These are phyloP conservation scores for Melanostoma mellinum DNA, from an alignment of 2,888 invertebrate genomes.

Conservation along the genomic window DNA sequence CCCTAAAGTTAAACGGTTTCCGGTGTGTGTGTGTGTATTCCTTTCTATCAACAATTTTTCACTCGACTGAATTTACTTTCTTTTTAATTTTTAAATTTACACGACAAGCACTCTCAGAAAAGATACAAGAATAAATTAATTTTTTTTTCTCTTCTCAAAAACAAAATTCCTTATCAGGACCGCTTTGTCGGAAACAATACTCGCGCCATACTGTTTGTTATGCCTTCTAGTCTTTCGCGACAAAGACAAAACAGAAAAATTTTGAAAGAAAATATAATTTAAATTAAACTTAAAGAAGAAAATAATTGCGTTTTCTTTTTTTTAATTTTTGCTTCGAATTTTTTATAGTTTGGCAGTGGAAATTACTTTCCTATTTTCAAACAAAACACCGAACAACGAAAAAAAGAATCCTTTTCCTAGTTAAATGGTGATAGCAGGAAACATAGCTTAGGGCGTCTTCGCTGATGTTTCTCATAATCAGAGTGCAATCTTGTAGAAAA, in stretches of 20 bases:
- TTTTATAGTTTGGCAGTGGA: conserved; percentile 3
- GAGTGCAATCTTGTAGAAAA: conserved; percentile 44
- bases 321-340: conserved; percentile 5
- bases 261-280: too few relatives aligned
- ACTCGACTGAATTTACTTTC: not conserved
- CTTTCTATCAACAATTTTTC: too few relatives aligned
- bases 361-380: conserved; percentile 26
- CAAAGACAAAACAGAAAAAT: too few relatives aligned
- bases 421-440: conserved; percentile 48
- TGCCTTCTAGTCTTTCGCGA: too few relatives aligned
- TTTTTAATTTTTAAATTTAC: not conserved
- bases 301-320: conserved; percentile 6
- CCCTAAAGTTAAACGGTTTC: not conserved
- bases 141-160: conserved; percentile 14
- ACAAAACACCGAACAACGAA: conserved; percentile 27
- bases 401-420: conserved; percentile 40
- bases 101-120: not conserved
- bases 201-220: conserved; percentile 37
- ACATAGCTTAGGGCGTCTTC: conserved; percentile 43
- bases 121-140: not conserved
- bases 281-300: too few relatives aligned
- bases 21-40: too few relatives aligned
- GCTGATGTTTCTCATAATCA: conserved; percentile 52
- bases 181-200: not conserved
- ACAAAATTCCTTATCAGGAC: conserved; percentile 14